These are phyloP conservation scores for Himalopsyche kuldschensis DNA, from an alignment of 2,888 invertebrate species.

Conservation along the genomic window DNA sequence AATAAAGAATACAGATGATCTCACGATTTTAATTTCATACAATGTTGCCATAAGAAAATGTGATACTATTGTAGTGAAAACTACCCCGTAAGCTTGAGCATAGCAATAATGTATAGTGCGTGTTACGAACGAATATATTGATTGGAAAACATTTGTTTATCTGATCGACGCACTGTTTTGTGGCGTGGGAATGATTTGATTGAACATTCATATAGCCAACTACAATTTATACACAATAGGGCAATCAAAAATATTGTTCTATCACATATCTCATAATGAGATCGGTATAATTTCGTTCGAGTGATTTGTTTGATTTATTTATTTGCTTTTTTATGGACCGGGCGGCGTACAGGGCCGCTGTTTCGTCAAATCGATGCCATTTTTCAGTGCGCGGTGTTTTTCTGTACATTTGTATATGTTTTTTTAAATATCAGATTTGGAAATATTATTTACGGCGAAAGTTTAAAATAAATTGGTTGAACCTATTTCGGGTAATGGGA, in stretches of 20 bases:
- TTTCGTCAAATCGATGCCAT: background rate
- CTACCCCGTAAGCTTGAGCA: background rate
- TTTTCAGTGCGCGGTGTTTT: background rate
- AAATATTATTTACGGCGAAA: background rate
- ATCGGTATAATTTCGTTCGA: background rate
- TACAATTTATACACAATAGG: background rate
- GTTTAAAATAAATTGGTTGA: background rate
- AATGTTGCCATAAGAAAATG: too few relatives aligned
- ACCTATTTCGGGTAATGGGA: background rate
- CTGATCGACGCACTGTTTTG: constrained; percentile 6
- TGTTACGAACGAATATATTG: background rate
- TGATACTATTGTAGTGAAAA: background rate
- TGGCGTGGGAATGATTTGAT: constrained; percentile 25
- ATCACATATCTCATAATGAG: background rate
- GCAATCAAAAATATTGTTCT: background rate
- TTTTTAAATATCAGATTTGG: background rate
- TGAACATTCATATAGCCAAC: constrained; percentile 6
- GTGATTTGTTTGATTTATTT: background rate
- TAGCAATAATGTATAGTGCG: background rate
- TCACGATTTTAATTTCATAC: too few relatives aligned
- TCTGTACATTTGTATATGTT: too few relatives aligned
- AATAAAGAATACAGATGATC: too few relatives aligned
- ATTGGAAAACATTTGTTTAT: constrained; percentile 20
- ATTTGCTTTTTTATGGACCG: background rate
- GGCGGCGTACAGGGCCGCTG: background rate